Percentiles rank a stretch among this genome's conserved stretches.
Conservation (phyloP, 2,888 invertebrate genomes). For the Papilio elwesi region DNA sequence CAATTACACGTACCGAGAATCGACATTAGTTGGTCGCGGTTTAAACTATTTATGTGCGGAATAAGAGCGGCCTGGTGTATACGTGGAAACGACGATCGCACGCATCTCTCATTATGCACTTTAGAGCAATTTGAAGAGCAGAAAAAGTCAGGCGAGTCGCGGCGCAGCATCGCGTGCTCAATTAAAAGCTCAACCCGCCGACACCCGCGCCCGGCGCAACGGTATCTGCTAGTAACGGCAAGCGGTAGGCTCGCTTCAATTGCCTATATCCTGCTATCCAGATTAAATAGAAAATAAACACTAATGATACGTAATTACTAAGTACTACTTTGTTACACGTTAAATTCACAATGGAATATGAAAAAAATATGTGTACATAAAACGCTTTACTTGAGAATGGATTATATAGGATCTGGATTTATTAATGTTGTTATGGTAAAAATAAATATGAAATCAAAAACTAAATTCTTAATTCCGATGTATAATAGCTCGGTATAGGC, state of each 20-base stretch:
- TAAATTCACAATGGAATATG: slow-evolving; percentile 10
- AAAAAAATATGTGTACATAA: neutral
- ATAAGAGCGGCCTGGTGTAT: slow-evolving; percentile 78
- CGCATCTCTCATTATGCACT: slow-evolving; percentile 85
- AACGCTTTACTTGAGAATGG: too few relatives aligned
- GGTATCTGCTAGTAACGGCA: slow-evolving; percentile 43
- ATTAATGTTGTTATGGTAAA: too few relatives aligned
- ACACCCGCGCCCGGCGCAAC: slow-evolving; percentile 58
- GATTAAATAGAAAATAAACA: slow-evolving; percentile 57
- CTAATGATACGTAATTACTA: slow-evolving; percentile 48
- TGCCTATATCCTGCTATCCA: slow-evolving; percentile 73
- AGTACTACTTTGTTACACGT: slow-evolving; percentile 19
- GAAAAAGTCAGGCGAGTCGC: slow-evolving; percentile 80
- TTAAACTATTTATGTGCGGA: slow-evolving; percentile 82
- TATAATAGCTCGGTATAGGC: too few relatives aligned
- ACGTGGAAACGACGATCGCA: slow-evolving; percentile 83
- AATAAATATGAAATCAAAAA: too few relatives aligned
- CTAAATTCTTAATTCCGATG: too few relatives aligned
- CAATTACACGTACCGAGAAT: slow-evolving; percentile 83
- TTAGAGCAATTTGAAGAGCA: slow-evolving; percentile 81
- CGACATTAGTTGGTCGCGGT: slow-evolving; percentile 78
- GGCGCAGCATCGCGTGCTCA: slow-evolving; percentile 81
- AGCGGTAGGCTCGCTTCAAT: slow-evolving; percentile 56
- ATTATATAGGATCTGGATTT: too few relatives aligned
- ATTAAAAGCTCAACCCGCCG: slow-evolving; percentile 77